These are phyloP conservation scores for Cepaea nemoralis DNA, from an alignment of 1,140 invertebrate genomes.

Conservation along the genomic window DNA sequence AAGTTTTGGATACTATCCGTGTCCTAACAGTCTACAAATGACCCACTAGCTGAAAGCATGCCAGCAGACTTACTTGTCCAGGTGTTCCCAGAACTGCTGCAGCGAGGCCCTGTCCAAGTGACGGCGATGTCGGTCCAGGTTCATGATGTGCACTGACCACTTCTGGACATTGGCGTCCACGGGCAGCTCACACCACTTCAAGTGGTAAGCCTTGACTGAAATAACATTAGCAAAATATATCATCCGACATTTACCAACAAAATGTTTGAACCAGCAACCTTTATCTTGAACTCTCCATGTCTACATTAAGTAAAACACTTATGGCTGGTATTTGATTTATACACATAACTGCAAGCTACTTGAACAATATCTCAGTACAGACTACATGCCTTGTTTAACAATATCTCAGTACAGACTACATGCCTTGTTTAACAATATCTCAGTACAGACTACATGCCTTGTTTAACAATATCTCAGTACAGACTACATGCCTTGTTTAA, in stretches of 20 bases:
- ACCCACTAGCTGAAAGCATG: no score
- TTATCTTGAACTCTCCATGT: background rate
- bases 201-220: conserved; percentile 94
- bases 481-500: no score
- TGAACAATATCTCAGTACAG: no score
- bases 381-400: no score
- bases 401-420: no score
- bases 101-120: conserved; percentile 96
- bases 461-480: no score
- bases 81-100: conserved; percentile 95
- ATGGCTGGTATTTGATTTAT: background rate
- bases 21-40: no score
- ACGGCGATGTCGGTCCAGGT: conserved; percentile 90
- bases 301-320: background rate
- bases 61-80: conserved; percentile 92
- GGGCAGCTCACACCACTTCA: conserved; percentile 96
- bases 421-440: no score
- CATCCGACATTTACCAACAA: background rate
- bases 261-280: background rate
- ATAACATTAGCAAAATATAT: background rate
- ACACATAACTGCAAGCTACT: background rate
- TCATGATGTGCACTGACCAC: conserved; percentile 95
- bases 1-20: no score
- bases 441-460: no score
- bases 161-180: conserved; percentile 93